These are phyloP conservation scores for Stenurella melanura DNA, from an alignment of 2,888 invertebrate genomes.

Conservation along the genomic window DNA sequence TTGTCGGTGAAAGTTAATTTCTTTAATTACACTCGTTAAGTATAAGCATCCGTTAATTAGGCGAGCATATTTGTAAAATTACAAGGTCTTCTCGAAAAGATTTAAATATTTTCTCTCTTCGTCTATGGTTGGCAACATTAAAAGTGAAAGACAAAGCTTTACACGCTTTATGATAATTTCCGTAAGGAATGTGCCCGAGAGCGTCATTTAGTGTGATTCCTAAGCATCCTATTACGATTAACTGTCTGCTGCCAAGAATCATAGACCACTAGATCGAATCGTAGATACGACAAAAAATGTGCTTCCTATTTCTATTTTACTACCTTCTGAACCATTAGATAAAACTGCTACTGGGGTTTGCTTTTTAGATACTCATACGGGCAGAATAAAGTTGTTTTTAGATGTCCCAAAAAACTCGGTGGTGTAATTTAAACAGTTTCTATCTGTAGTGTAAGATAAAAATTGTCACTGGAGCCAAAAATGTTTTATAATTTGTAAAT, in stretches of 20 bases:
- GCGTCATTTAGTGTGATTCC: neutral
- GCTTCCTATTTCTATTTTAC: neutral
- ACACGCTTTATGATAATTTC: constrained; percentile 11
- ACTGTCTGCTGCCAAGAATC: constrained; percentile 11
- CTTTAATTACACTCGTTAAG: constrained; percentile 17
- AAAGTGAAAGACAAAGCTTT: constrained; percentile 8
- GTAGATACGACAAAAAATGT: neutral
- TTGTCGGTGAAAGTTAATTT: constrained; percentile 14
- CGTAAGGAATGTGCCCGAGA: constrained; percentile 8
- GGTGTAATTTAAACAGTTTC: too few relatives aligned
- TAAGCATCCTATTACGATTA: constrained; percentile 7
- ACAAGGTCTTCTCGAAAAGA: constrained; percentile 27
- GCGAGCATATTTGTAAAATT: constrained; percentile 18
- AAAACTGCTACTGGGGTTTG: constrained; percentile 17
- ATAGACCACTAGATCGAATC: constrained; percentile 18
- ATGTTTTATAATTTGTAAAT: too few relatives aligned
- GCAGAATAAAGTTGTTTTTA: too few relatives aligned
- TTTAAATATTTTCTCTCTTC: constrained; percentile 33
- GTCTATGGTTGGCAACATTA: constrained; percentile 13
- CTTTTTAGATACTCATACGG: neutral
- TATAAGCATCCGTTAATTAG: constrained; percentile 30
- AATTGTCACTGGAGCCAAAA: too few relatives aligned
- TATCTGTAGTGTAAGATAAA: too few relatives aligned
- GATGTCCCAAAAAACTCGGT: too few relatives aligned
- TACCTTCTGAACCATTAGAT: constrained; percentile 12